Evolutionary conservation across 2,888 invertebrate genomes (phyloP).

Genomic region (Cryptus armator): DNA sequence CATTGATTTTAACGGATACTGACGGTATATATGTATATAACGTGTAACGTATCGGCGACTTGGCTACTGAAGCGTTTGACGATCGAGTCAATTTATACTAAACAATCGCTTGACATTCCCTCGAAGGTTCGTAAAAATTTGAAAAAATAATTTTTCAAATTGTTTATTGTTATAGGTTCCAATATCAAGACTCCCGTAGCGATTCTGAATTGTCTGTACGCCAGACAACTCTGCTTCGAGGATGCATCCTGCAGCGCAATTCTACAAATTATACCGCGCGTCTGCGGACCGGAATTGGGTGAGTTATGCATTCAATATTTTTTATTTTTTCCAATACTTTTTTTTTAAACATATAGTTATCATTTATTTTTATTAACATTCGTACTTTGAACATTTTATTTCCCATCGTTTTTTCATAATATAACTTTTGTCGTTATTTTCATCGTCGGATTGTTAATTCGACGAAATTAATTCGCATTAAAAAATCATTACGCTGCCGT

Average conservation of each 20-base stretch:
- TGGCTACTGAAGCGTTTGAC: background rate
- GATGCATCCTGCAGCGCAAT: conserved; percentile 96
- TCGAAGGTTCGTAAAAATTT: background rate
- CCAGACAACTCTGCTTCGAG: conserved; percentile 95
- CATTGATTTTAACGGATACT: background rate
- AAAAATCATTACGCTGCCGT: too few species aligned
- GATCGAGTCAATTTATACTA: too few species aligned
- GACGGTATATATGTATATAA: too few species aligned
- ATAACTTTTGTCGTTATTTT: too few species aligned
- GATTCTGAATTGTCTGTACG: conserved; percentile 95
- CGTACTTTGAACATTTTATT: background rate
- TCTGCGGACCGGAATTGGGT: conserved; percentile 97
- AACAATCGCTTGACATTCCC: too few species aligned
- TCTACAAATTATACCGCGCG: conserved; percentile 95
- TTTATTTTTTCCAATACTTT: background rate
- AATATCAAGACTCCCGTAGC: conserved; percentile 92
- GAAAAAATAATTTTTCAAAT: background rate
- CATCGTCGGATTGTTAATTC: too few species aligned
- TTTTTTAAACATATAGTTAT: background rate
- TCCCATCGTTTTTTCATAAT: too few species aligned
- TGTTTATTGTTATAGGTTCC: conserved; percentile 88
- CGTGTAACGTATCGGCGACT: background rate
- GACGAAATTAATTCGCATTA: too few species aligned
- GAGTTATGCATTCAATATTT: conserved; percentile 83
- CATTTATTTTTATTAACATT: background rate